Conservation (phyloP, 2,888 invertebrate genomes). For the Miltochrista miniata region DNA sequence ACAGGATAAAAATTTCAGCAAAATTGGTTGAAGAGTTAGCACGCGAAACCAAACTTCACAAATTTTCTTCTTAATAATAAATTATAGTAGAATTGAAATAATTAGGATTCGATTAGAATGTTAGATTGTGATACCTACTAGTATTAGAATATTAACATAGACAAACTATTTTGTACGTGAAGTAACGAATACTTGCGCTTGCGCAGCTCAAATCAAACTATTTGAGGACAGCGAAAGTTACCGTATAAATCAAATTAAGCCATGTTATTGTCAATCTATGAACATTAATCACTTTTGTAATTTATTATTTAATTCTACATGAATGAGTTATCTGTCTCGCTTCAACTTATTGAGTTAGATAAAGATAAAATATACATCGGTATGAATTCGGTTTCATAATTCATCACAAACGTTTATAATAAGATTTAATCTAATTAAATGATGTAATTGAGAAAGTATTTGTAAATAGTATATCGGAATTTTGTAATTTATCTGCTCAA, state of each 20-base stretch:
- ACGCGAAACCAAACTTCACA: too few species aligned
- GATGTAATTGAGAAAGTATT: slow-evolving; percentile 27
- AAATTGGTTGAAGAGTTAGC: too few species aligned
- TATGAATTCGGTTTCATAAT: slow-evolving; percentile 24
- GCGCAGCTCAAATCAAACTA: slow-evolving; percentile 65
- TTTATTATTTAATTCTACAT: slow-evolving; percentile 32
- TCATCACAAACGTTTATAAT: slow-evolving; percentile 13
- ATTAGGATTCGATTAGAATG: too few species aligned
- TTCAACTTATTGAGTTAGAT: slow-evolving; percentile 9
- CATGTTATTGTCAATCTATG: slow-evolving; percentile 55
- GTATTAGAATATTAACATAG: too few species aligned
- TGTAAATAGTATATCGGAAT: not conserved
- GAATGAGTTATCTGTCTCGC: slow-evolving; percentile 30
- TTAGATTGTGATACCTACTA: too few species aligned
- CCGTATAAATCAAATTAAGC: slow-evolving; percentile 66
- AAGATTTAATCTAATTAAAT: slow-evolving; percentile 15
- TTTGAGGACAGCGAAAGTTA: slow-evolving; percentile 70
- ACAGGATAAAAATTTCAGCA: too few species aligned
- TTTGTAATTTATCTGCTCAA: not conserved
- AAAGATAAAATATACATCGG: slow-evolving; percentile 18
- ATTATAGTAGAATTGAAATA: too few species aligned
- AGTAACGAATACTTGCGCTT: slow-evolving; percentile 42
- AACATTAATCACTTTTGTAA: slow-evolving; percentile 53
- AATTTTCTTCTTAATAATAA: too few species aligned
- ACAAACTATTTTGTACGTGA: slow-evolving; percentile 29